A percentile compares a stretch with the other conserved stretches of the same genome.
These are phyloP conservation scores for Dicaeum eximium DNA, from an alignment of 2,113 vertebrate genomes.

Conservation along the genomic window DNA sequence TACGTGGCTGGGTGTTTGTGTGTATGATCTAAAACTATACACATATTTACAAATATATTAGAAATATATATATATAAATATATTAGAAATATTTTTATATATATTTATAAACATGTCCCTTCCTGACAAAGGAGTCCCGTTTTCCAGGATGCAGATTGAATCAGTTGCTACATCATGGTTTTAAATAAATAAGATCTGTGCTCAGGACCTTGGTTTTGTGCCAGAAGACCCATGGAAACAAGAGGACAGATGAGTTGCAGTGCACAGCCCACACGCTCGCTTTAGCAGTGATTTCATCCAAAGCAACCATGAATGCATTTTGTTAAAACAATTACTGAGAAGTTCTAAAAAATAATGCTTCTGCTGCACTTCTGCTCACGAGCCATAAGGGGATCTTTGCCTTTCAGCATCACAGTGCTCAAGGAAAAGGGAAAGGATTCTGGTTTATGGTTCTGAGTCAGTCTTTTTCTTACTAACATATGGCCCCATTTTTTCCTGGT, in stretches of 20 bases:
- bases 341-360: slow-evolving; percentile 32
- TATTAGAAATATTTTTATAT: no score
- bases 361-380: background rate
- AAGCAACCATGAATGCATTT: background rate
- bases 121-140: background rate
- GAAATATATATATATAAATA: no score
- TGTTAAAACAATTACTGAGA: background rate
- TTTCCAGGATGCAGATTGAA: background rate
- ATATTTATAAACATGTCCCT: no score
- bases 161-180: fast-evolving
- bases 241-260: background rate
- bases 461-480: slow-evolving; percentile 56
- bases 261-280: background rate
- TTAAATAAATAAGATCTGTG: background rate
- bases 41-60: no score
- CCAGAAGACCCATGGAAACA: background rate
- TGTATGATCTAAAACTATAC: background rate
- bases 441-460: slow-evolving; percentile 46
- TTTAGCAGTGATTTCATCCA: background rate
- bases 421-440: background rate
- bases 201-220: background rate
- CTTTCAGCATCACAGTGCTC: background rate
- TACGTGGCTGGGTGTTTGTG: background rate
- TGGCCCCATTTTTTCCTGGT: slow-evolving; percentile 30
- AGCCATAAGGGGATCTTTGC: slow-evolving; percentile 39